Conservation (phyloP, 1,140 invertebrate species). For the Diachasmimorpha longicaudata region DNA sequence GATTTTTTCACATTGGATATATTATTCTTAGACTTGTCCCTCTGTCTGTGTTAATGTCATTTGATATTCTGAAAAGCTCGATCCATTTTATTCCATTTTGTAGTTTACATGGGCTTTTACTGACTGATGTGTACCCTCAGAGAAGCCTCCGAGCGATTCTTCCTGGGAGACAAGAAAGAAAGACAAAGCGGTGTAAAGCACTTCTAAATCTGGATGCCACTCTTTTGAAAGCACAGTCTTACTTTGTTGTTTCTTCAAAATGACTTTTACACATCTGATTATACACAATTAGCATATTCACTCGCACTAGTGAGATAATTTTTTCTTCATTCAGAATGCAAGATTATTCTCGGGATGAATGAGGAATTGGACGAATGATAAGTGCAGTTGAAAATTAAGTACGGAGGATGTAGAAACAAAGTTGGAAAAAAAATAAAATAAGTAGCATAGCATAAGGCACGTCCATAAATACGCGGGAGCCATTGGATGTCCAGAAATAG, state of each 20-base stretch:
- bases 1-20: too few species aligned
- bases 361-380: not conserved
- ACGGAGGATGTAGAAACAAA: not conserved
- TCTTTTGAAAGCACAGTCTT: not conserved
- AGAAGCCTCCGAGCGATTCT: constrained; percentile 32
- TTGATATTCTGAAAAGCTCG: too few species aligned
- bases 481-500: constrained; percentile 49
- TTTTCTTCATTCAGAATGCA: not conserved
- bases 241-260: not conserved
- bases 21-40: too few species aligned
- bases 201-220: not conserved
- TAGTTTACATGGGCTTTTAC: constrained; percentile 13
- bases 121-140: constrained; percentile 1
- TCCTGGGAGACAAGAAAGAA: constrained; percentile 44
- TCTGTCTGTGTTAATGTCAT: too few species aligned
- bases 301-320: not conserved
- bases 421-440: not conserved
- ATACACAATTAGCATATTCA: not conserved
- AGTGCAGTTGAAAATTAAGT: not conserved
- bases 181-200: not conserved
- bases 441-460: constrained; percentile 22
- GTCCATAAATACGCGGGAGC: constrained; percentile 53
- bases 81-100: constrained; percentile 13
- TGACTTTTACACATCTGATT: not conserved
- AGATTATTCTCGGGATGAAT: not conserved